Evolutionary conservation across 2,797 vertebrate species (phyloP), one percentile per base, ranked within the genome.

Genomic region (Molossus alvarezi): DNA sequence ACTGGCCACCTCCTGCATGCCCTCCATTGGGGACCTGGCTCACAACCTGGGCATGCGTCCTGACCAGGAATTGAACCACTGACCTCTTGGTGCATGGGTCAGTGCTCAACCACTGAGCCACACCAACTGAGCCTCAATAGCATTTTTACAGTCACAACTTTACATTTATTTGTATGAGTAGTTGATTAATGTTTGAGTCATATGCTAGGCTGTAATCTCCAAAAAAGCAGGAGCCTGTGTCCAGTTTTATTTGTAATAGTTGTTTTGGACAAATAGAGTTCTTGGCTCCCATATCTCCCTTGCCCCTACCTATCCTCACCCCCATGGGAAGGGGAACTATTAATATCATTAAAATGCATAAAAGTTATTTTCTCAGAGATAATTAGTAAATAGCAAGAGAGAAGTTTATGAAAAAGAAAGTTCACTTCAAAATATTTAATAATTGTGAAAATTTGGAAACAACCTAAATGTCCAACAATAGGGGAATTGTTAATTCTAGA

Each of bases 401-500:
- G 9, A 13, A 1, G 1, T 69, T 93, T 91, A 58, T 95, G 67
- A 95, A 92, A 21, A 87, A 90, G 51, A 69, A 58, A 71, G 4
- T 69, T 94, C 45, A 87, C 18, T 88, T 57, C n/a, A 92, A 71
- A 57, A 17, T 48, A 37, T 71, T 72, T 65, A 89, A 88, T 91
- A 69, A 87, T 77, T 87, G 23, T 95, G 51, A 87, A 94, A 96
- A 79, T n/a, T 67, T 94, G 25, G 55, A 86, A 80, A 17, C 14
- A 27, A 95, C 14, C 5, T 93, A 55, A 88, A 94, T 88, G 25
- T 23, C 69, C 69, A 94, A 81, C 21, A 76, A 12, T 82, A 85
- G 57, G 71, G 15, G 12, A 88, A 75, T 60, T 91, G 33, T 48
- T 53, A 76, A 76, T 29, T 53, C 45, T 80, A 73, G 20, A 17